Base-by-base conservation (phyloP, 2,797 vertebrate genomes). In the Gallinago nigripennis region DNA sequence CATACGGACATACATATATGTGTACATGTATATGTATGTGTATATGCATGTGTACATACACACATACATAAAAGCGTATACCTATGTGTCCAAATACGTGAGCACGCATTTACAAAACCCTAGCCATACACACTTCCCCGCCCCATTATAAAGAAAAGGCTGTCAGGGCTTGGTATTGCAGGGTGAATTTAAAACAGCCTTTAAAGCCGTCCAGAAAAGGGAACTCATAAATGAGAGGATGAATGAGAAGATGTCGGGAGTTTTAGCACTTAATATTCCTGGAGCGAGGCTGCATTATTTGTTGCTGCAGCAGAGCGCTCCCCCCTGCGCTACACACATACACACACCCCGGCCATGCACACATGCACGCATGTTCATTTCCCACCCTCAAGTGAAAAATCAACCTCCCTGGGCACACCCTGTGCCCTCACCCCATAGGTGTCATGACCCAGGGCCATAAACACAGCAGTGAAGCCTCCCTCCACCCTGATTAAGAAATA, bases 221-320 rank as follows among this genome's bases (percentile, higher is more conserved):
- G 85, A 86, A 37, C 35, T 65, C 63, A 9, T 91, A 94, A 93
- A 88, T 27, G 61, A 64, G 64, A 86, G 87, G 91, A 90, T 95
- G 94, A 83, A 96, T 94, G 92, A 94, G 94, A 91, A 75, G 64
- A 78, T 78, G 87, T 95, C 92, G 92, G 64, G 87, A 91, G 51
- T 50, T n/a, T 83, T 76, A 69, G 91, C 3, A 1, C 27, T 94
- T 91, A 82, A 93, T 92, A 87, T 88, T 96, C 92, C 87, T 27
- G 3, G 46, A 65, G 92, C 4, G 0, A 91, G 75, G 76, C 88
- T 68, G 79, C 7, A 1, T 95, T 96, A 93, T 95, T 91, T 96
- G 95, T 87, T 86, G 86, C 93, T 94, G 94, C 75, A 5, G 94
- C 88, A 84, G 71, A 25, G 6, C 0, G 0, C n/a, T 77, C n/a